phyloP scores from a whole-genome alignment of 2,113 vertebrate genomes.

The Hemichromis elongatus region DNA sequence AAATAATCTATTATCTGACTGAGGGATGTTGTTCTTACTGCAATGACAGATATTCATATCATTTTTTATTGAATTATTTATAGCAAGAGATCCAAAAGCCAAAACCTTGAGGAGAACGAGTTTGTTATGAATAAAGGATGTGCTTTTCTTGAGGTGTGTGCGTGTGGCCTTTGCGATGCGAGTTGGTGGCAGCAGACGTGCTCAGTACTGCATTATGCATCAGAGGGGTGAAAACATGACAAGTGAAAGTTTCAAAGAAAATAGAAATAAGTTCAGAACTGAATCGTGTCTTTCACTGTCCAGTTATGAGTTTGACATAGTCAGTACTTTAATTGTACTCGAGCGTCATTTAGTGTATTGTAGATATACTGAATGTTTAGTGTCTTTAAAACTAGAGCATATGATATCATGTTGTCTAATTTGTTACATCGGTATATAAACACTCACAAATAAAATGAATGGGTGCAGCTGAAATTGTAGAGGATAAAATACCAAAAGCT shows the following conservation, averaged over 20 bases:
- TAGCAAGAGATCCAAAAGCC: slow-evolving; percentile 34
- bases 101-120: slow-evolving; percentile 43
- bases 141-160: slow-evolving; percentile 24
- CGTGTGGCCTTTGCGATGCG: slow-evolving; percentile 1
- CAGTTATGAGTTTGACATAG: not conserved
- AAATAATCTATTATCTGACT: slow-evolving; percentile 29
- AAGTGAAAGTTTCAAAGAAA: slow-evolving; percentile 6
- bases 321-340: not conserved
- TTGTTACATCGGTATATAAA: not conserved
- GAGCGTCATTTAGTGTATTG: not conserved
- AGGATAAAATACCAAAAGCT: not conserved
- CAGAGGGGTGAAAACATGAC: slow-evolving; percentile 12
- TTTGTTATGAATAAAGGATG: slow-evolving; percentile 60
- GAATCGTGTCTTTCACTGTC: not conserved
- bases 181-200: slow-evolving; percentile 14
- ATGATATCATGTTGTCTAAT: not conserved
- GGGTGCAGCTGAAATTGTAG: not conserved
- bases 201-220: slow-evolving; percentile 52
- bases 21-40: slow-evolving; percentile 23
- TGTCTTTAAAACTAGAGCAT: not conserved
- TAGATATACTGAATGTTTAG: not conserved
- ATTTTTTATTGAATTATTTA: slow-evolving; percentile 57
- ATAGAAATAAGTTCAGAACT: not conserved
- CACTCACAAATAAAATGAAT: not conserved
- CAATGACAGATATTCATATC: slow-evolving; percentile 28